These are phyloP conservation scores for Botia almorhae DNA, from an alignment of 2,797 vertebrate species.

Conservation along the genomic window DNA sequence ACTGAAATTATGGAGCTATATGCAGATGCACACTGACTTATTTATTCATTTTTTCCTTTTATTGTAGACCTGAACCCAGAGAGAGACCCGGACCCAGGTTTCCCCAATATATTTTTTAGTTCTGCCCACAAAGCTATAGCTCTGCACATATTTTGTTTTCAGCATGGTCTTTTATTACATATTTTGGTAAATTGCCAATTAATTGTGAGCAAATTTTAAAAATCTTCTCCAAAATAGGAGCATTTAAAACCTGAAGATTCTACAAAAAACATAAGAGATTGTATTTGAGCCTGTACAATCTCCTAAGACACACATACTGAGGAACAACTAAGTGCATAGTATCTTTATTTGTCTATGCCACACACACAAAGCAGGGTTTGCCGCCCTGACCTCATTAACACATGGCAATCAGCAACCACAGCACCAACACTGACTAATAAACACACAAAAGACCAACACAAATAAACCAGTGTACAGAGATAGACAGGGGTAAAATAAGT, in stretches of 20 bases:
- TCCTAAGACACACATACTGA: not conserved
- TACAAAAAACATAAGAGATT: too few relatives aligned
- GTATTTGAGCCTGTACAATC: too few relatives aligned
- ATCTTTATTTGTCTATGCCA: slow-evolving; percentile 7
- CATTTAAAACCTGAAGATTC: too few relatives aligned
- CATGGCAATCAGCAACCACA: slow-evolving; percentile 48
- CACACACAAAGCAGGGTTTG: slow-evolving; percentile 35
- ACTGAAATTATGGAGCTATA: not conserved
- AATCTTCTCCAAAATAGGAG: too few relatives aligned
- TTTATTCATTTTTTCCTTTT: not conserved
- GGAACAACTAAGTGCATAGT: too few relatives aligned
- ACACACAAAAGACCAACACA: slow-evolving; percentile 45
- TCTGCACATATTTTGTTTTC: not conserved
- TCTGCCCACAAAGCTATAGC: not conserved
- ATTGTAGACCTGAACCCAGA: not conserved
- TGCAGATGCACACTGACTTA: not conserved
- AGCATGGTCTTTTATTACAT: too few relatives aligned
- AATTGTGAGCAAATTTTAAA: too few relatives aligned
- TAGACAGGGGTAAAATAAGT: slow-evolving; percentile 9
- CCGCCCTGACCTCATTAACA: slow-evolving; percentile 53
- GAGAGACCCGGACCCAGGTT: too few relatives aligned
- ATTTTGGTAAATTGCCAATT: too few relatives aligned
- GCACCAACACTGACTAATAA: slow-evolving; percentile 39
- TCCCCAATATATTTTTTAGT: too few relatives aligned
- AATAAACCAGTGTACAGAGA: slow-evolving; percentile 41